These are phyloP conservation scores for Agonopterix subpropinquella DNA, from an alignment of 2,888 invertebrate species.

Conservation along the genomic window DNA sequence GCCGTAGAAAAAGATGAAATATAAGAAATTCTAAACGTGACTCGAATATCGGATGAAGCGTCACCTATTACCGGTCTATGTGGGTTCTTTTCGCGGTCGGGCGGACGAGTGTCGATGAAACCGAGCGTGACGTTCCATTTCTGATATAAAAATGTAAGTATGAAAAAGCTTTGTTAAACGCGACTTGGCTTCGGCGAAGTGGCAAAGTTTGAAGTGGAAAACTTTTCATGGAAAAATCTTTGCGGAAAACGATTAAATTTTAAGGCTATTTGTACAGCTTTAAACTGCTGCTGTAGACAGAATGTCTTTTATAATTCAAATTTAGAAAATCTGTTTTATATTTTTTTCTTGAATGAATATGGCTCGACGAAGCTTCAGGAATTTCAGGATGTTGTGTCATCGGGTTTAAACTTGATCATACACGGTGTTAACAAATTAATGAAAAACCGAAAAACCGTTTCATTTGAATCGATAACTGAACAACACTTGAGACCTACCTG, in stretches of 20 bases:
- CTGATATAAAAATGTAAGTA: constrained; percentile 73
- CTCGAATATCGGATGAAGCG: constrained; percentile 60
- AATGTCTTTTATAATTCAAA: constrained; percentile 36
- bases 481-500: too few species aligned
- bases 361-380: too few species aligned
- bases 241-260: constrained; percentile 69
- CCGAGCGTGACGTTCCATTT: constrained; percentile 72
- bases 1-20: constrained; percentile 73
- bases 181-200: constrained; percentile 69
- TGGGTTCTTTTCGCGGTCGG: constrained; percentile 66
- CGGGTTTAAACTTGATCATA: too few species aligned
- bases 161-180: constrained; percentile 75
- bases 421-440: too few species aligned
- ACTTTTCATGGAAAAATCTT: constrained; percentile 71
- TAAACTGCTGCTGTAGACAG: constrained; percentile 36
- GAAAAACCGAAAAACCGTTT: too few species aligned
- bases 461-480: too few species aligned
- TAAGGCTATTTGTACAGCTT: constrained; percentile 67
- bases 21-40: constrained; percentile 74
- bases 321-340: not conserved
- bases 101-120: constrained; percentile 62
- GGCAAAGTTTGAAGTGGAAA: constrained; percentile 75
- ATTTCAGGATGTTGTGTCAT: too few species aligned
- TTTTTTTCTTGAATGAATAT: not conserved
- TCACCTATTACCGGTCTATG: constrained; percentile 70